Conservation (phyloP, 1,140 invertebrate species). For the Geopemphigus sp. region DNA sequence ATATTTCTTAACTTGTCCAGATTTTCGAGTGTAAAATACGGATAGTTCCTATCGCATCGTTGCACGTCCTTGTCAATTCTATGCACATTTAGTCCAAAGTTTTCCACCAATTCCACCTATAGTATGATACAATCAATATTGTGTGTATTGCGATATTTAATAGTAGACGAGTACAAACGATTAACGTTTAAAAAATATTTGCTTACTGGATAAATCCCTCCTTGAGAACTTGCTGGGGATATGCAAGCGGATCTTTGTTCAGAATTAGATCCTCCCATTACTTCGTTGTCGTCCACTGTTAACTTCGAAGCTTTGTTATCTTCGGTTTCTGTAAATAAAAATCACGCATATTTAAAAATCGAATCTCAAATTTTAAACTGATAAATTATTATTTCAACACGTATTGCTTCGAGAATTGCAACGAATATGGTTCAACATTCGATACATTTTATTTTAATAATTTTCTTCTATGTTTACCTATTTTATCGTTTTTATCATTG, state of each 20-base stretch:
- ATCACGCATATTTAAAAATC: background rate
- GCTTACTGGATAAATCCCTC: constrained; percentile 77
- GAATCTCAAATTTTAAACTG: too few relatives aligned
- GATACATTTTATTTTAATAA: too few relatives aligned
- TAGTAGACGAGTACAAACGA: background rate
- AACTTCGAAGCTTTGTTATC: constrained; percentile 43
- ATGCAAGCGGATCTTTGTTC: constrained; percentile 64
- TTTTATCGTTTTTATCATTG: constrained; percentile 11
- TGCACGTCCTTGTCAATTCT: constrained; percentile 96
- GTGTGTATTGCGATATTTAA: too few relatives aligned
- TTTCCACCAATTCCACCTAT: constrained; percentile 78
- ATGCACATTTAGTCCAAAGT: constrained; percentile 86
- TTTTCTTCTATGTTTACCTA: background rate
- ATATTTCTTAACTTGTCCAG: constrained; percentile 91
- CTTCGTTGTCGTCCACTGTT: constrained; percentile 49
- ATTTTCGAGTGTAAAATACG: constrained; percentile 84
- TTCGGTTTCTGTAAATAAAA: constrained; percentile 27
- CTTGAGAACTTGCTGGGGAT: constrained; percentile 79
- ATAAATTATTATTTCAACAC: too few relatives aligned
- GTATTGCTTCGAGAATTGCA: too few relatives aligned
- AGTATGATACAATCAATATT: background rate
- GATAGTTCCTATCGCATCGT: constrained; percentile 89
- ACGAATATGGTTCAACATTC: too few relatives aligned
- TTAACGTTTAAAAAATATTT: background rate
- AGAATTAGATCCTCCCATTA: constrained; percentile 9